A percentile compares a stretch with the other conserved stretches of the same genome.
phyloP scores from a whole-genome alignment of 2,113 vertebrate species.

The Deroptyus accipitrinus region DNA sequence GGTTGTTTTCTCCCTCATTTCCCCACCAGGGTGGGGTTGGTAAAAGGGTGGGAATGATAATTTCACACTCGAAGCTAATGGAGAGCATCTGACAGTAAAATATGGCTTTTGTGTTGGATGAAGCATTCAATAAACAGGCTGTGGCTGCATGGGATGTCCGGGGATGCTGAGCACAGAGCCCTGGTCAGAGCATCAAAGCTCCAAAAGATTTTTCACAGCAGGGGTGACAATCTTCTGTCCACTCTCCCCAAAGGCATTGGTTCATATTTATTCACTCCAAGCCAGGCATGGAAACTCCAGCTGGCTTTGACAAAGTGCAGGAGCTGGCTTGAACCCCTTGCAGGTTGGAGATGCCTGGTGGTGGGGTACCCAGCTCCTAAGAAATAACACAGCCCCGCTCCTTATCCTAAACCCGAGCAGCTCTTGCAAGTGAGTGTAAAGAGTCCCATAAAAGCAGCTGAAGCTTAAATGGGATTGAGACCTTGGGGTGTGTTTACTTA shows the following conservation, averaged over 20 bases:
- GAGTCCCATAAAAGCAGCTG: neutral
- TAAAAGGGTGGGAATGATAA: slow-evolving; percentile 44
- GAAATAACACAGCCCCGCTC: neutral
- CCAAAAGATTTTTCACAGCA: neutral
- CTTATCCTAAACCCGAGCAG: neutral
- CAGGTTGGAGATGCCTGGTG: neutral
- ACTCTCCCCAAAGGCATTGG: neutral
- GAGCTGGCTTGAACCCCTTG: neutral
- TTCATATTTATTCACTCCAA: neutral
- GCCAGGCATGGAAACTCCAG: neutral
- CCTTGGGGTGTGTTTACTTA: neutral
- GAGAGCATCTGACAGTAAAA: slow-evolving; percentile 56
- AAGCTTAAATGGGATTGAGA: slow-evolving; percentile 30
- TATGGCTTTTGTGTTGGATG: neutral
- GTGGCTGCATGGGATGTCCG: neutral
- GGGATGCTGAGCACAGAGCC: neutral
- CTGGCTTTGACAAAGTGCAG: slow-evolving; percentile 48
- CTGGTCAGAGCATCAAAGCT: neutral
- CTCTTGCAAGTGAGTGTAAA: neutral
- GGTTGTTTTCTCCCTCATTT: slow-evolving; percentile 50
- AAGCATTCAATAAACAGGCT: slow-evolving; percentile 6
- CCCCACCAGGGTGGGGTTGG: slow-evolving; percentile 46
- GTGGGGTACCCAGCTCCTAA: neutral
- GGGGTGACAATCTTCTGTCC: neutral
- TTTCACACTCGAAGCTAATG: slow-evolving; percentile 48